Percentiles rank a stretch among this genome's conserved stretches.
These are phyloP conservation scores for Botia kubotai DNA, from an alignment of 2,797 vertebrate genomes.

Conservation along the genomic window DNA sequence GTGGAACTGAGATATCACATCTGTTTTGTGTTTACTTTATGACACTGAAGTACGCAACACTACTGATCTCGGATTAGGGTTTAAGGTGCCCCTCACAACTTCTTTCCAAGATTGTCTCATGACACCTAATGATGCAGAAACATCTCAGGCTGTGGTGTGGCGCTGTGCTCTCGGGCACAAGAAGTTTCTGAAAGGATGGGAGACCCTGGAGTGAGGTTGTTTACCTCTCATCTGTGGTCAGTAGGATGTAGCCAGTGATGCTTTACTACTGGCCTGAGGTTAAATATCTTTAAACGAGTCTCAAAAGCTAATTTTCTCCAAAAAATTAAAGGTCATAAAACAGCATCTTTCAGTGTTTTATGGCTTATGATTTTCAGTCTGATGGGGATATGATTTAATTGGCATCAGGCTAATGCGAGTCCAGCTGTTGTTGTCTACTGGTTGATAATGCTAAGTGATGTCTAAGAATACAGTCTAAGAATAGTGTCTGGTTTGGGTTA, in stretches of 20 bases:
- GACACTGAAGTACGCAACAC: neutral
- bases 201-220: constrained; percentile 65
- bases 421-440: neutral
- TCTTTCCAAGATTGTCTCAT: neutral
- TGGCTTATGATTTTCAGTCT: neutral
- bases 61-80: constrained; percentile 3
- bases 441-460: neutral
- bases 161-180: constrained; percentile 64
- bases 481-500: neutral
- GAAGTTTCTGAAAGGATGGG: constrained; percentile 69
- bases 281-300: constrained; percentile 51
- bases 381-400: neutral
- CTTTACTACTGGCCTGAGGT: constrained; percentile 65
- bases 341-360: constrained; percentile 1
- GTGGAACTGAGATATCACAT: neutral
- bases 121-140: constrained; percentile 23
- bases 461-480: neutral
- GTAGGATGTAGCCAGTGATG: constrained; percentile 64
- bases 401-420: neutral
- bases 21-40: constrained; percentile 7
- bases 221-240: constrained; percentile 65
- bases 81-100: neutral
- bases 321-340: neutral
- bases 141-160: constrained; percentile 54
- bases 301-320: constrained; percentile 38